Conservation (phyloP, 2,113 vertebrate genomes). For the Pedionomus torquatus region DNA sequence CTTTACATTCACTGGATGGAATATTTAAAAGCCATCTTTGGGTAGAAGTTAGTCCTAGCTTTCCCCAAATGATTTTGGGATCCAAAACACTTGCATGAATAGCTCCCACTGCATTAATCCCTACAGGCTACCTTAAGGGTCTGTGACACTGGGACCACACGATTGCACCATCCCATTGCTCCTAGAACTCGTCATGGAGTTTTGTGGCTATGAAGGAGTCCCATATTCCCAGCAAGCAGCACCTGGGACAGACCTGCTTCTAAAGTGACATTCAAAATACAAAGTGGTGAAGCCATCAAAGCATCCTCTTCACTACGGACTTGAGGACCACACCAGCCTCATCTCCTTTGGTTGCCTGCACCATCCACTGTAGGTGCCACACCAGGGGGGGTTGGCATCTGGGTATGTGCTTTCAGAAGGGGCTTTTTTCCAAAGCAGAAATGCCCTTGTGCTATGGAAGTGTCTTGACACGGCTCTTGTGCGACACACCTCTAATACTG, state of each 20-base stretch:
- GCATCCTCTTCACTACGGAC: neutral
- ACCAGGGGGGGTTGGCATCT: neutral
- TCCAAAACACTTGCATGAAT: neutral
- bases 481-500: neutral
- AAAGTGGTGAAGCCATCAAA: neutral
- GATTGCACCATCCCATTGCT: neutral
- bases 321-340: neutral
- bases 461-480: neutral
- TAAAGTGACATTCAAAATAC: neutral
- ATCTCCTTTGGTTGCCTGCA: neutral
- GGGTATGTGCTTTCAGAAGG: conserved; percentile 50
- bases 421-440: neutral
- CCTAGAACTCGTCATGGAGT: neutral
- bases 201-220: neutral
- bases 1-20: conserved; percentile 20
- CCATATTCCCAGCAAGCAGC: neutral
- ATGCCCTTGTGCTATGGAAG: neutral
- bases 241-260: neutral
- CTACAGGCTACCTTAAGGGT: neutral
- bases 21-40: neutral
- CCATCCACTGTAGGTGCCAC: neutral
- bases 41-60: neutral
- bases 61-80: neutral
- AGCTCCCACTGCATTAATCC: neutral
- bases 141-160: neutral